Evolutionary conservation across 2,797 vertebrate genomes (phyloP).

Genomic region (Pseudocheirus occidentalis): DNA sequence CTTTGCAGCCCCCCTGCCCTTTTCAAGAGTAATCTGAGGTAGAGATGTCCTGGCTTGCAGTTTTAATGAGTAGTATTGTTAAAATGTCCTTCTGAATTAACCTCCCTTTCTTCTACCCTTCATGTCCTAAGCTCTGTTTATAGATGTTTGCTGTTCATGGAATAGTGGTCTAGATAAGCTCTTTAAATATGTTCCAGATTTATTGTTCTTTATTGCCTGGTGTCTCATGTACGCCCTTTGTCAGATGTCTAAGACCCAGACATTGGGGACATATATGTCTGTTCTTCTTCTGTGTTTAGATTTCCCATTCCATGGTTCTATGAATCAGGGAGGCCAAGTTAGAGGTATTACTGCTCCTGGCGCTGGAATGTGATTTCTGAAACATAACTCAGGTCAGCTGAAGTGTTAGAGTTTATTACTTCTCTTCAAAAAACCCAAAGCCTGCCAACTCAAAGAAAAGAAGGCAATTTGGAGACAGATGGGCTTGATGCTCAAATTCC

Average conservation of each 20-base stretch:
- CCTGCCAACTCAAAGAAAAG: slow-evolving; percentile 82
- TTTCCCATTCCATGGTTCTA: slow-evolving; percentile 70
- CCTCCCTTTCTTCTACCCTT: slow-evolving; percentile 32
- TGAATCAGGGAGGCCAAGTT: slow-evolving; percentile 70
- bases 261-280: slow-evolving; percentile 67
- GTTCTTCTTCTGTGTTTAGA: slow-evolving; percentile 74
- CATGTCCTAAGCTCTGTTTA: slow-evolving; percentile 26
- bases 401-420: slow-evolving; percentile 80
- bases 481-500: slow-evolving; percentile 69
- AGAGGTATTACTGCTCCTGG: slow-evolving; percentile 76
- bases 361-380: slow-evolving; percentile 81
- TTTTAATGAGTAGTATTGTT: slow-evolving; percentile 27
- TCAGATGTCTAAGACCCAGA: slow-evolving; percentile 47
- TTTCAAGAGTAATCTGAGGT: slow-evolving; percentile 18
- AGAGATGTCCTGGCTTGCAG: background rate
- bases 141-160: slow-evolving; percentile 36
- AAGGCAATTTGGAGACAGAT: slow-evolving; percentile 76
- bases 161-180: slow-evolving; percentile 31
- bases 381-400: slow-evolving; percentile 80
- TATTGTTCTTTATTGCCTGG: slow-evolving; percentile 41
- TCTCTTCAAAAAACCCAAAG: slow-evolving; percentile 73
- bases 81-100: slow-evolving; percentile 19
- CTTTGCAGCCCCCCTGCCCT: background rate
- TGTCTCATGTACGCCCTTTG: slow-evolving; percentile 38
- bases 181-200: slow-evolving; percentile 63